Base-by-base conservation (phyloP, 1,140 invertebrate genomes). In the Diorhabda sublineata region DNA sequence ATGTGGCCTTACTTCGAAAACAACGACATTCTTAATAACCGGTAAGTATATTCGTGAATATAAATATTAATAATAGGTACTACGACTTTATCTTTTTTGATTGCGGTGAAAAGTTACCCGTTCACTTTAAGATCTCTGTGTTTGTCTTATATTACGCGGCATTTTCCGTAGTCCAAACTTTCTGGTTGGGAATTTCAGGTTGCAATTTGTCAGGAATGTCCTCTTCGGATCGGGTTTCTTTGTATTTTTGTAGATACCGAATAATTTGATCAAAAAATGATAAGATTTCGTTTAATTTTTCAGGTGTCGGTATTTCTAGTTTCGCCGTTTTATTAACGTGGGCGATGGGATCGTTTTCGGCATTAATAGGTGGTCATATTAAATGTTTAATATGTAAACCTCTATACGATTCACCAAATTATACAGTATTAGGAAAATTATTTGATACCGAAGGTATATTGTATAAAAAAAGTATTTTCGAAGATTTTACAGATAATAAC, bases 371-470 rank as follows among this genome's bases (percentile, higher is more conserved):
- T 42, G 83, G 83, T 45, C 84, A 86, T 70, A 83, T 82, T 58
- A 81, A 88, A 81, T 80, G 85, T 11, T 87, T 88, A 69, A 79
- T 90, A 9, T 91, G 89, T 70, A 83, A 86, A 60, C 83, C 88
- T 0, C 77, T 90, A 3, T 87, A 88, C 77, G 87, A 88, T 60
- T 79, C 82, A 43, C 84, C 85, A 2, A 78, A 86, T 58, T 90
- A 86, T 73, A 78, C 80, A 9, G 83, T 84, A n/a, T 76, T 90
- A 26, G 80, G 84, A 56, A 83, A 84, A 70, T 81, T 90, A 42
- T 79, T 90, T 63, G 87, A 90, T 76, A 81, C 83, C 61, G 87
- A 86, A 3, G 87, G 87, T 43, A 82, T 88, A 58, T 78, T 88
- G 0, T 83, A 86, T 65, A 64, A 71, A 7, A 76, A 84, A 45